These are phyloP conservation scores for Temnothorax unifasciatus DNA, from an alignment of 2,888 invertebrate genomes.

Conservation along the genomic window DNA sequence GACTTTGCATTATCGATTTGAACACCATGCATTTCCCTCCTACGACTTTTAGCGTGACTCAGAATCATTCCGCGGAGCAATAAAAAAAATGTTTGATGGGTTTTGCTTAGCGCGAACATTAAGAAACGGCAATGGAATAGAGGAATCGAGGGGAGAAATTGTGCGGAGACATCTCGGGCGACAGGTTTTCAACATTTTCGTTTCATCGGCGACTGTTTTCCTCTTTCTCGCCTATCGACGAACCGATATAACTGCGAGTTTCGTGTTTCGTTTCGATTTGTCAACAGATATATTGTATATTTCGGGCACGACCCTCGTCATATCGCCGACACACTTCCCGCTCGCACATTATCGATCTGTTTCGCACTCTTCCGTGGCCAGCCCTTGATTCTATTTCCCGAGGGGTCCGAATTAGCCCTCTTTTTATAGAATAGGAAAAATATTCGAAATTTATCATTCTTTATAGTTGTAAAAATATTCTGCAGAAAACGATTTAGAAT, in stretches of 20 bases:
- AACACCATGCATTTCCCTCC: constrained; percentile 4
- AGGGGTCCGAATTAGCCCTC: background rate
- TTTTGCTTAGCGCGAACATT: constrained; percentile 12
- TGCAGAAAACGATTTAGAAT: background rate
- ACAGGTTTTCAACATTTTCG: background rate
- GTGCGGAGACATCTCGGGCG: background rate
- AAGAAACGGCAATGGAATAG: background rate
- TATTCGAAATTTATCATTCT: background rate
- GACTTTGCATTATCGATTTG: constrained; percentile 37
- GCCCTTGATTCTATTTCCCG: background rate
- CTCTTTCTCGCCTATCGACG: no score
- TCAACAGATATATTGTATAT: background rate
- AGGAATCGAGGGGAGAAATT: background rate
- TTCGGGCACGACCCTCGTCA: constrained; percentile 1
- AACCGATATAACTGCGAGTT: background rate
- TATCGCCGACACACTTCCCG: constrained; percentile 42
- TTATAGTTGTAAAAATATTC: background rate
- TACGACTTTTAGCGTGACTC: constrained; percentile 10
- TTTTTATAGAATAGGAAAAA: background rate
- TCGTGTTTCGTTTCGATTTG: background rate
- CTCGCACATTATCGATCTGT: constrained; percentile 54
- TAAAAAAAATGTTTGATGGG: constrained; percentile 31
- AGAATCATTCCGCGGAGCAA: background rate
- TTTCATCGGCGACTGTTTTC: background rate
- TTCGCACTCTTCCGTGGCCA: background rate